A percentile compares a stretch with the other conserved stretches of the same genome.
Evolutionary conservation across 2,113 vertebrate species (phyloP).

Genomic region (Paratilapia polleni): DNA sequence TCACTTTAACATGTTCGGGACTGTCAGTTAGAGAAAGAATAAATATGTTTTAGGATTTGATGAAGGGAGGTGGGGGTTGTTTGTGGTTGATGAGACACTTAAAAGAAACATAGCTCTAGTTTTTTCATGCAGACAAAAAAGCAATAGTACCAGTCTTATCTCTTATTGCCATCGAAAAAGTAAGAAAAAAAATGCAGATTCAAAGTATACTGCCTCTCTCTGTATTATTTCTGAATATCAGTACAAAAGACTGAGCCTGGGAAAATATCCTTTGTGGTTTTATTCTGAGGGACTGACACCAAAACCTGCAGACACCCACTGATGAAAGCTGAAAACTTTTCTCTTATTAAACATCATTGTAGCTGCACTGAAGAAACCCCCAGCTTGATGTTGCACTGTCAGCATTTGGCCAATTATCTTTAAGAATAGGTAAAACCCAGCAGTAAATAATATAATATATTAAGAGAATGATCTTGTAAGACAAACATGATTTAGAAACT

Average conservation of each 20-base stretch:
- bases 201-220: slow-evolving; percentile 1
- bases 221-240: slow-evolving; percentile 30
- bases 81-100: slow-evolving; percentile 23
- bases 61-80: background rate
- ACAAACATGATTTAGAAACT: slow-evolving; percentile 2
- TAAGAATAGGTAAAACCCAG: background rate
- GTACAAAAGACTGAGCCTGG: background rate
- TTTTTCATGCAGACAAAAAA: background rate
- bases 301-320: slow-evolving; percentile 35
- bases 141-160: background rate
- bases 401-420: slow-evolving; percentile 34
- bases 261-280: slow-evolving; percentile 37
- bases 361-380: slow-evolving; percentile 3
- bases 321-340: slow-evolving; percentile 38
- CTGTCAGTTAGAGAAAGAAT: slow-evolving; percentile 46
- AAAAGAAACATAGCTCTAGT: background rate
- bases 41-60: background rate
- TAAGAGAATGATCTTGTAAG: background rate
- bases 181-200: background rate
- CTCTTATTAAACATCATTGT: slow-evolving; percentile 10
- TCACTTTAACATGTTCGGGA: slow-evolving; percentile 34
- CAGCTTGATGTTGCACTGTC: slow-evolving; percentile 14
- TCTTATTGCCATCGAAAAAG: background rate
- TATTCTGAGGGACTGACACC: slow-evolving; percentile 43
- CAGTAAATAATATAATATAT: background rate